phyloP scores from a whole-genome alignment of 2,797 vertebrate genomes.

The Cheirogaleus major region DNA sequence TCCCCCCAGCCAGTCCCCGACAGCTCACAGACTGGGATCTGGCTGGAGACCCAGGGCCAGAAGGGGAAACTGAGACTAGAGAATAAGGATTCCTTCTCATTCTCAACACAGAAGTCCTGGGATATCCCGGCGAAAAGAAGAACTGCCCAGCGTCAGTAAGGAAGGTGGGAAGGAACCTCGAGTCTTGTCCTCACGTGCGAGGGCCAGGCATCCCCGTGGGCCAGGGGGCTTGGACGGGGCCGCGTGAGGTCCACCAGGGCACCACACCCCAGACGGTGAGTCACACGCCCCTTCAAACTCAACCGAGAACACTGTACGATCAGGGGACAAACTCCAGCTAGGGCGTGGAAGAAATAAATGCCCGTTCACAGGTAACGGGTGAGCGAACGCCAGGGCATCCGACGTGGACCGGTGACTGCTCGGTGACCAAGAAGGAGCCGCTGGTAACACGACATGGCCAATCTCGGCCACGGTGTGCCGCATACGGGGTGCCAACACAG shows the following conservation, averaged over 20 bases:
- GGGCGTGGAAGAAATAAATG: fast-evolving
- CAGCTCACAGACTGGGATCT: fast-evolving
- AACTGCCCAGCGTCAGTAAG: fast-evolving
- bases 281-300: not conserved
- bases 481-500: fast-evolving
- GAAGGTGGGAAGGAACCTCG: not conserved
- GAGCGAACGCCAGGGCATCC: fast-evolving
- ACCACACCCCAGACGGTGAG: fast-evolving
- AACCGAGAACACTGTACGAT: not conserved
- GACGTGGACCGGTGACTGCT: fast-evolving
- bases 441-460: not conserved
- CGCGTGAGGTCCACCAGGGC: not conserved
- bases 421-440: no score
- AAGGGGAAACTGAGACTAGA: not conserved
- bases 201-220: not conserved
- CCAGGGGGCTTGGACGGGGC: not conserved
- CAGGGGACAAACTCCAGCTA: fast-evolving
- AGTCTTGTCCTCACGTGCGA: fast-evolving
- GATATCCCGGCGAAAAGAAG: not conserved
- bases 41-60: not conserved
- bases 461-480: fast-evolving
- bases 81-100: not conserved
- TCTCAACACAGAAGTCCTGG: not conserved
- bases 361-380: fast-evolving
- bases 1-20: not conserved